A percentile compares a stretch with the other conserved stretches of the same genome.
Conservation (phyloP, 2,113 vertebrate genomes). For the Corapipo altera region DNA sequence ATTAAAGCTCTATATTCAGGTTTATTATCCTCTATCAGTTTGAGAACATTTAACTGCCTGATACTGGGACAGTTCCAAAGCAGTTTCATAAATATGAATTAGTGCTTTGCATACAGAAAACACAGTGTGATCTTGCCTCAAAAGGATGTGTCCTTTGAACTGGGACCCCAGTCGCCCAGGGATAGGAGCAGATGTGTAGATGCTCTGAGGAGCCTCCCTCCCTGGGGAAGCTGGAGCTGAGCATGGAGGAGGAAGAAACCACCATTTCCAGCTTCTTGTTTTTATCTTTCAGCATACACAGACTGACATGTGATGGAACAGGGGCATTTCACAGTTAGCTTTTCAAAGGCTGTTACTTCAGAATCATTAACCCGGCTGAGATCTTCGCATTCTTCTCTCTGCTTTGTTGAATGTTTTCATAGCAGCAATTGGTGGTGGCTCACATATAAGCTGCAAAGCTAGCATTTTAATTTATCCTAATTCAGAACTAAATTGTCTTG, state of each 20-base stretch:
- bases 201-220: neutral
- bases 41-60: neutral
- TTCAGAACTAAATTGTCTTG: constrained; percentile 81
- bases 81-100: neutral
- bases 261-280: constrained; percentile 1
- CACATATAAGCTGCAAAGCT: constrained; percentile 73
- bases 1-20: neutral
- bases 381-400: constrained; percentile 23
- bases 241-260: neutral
- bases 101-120: neutral
- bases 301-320: constrained; percentile 16
- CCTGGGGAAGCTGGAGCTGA: neutral
- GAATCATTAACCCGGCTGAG: constrained; percentile 46
- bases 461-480: constrained; percentile 82
- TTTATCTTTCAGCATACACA: neutral
- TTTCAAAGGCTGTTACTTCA: constrained; percentile 11
- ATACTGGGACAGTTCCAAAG: neutral
- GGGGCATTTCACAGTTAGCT: neutral
- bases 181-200: neutral
- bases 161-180: neutral
- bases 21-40: neutral
- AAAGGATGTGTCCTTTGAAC: accelerated
- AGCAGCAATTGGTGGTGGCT: constrained; percentile 57
- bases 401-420: constrained; percentile 59
- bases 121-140: neutral